phyloP scores from a whole-genome alignment of 1,140 invertebrate species.

The Trachelipus rathkii region DNA sequence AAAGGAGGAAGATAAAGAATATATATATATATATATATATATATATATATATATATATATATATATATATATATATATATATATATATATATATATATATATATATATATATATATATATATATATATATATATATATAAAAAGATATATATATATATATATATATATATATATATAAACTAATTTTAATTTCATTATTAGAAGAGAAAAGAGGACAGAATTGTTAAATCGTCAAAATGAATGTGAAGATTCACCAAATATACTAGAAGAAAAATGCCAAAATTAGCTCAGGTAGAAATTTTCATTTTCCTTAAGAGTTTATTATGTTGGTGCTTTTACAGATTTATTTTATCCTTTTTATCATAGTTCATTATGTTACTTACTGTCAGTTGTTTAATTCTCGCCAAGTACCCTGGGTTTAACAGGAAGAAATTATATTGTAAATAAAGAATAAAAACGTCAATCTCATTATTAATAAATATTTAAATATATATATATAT shows the following conservation, averaged over 20 bases:
- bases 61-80: too few species aligned
- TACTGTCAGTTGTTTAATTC: background rate
- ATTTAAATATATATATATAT: too few species aligned
- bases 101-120: too few species aligned
- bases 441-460: too few species aligned
- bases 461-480: too few species aligned
- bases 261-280: conserved; percentile 70
- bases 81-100: too few species aligned
- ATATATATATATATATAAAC: too few species aligned
- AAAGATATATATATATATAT: too few species aligned
- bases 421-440: background rate
- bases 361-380: background rate
- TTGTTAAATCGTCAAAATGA: conserved; percentile 58
- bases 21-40: too few species aligned
- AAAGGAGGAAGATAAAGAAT: too few species aligned
- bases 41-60: too few species aligned
- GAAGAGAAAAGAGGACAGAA: conserved; percentile 37
- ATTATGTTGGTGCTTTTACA: background rate
- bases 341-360: background rate
- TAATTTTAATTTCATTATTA: background rate
- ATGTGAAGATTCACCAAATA: conserved; percentile 71
- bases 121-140: too few species aligned
- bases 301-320: background rate
- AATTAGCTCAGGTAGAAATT: conserved; percentile 62
- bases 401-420: background rate